Evolutionary conservation across 1,140 invertebrate species (phyloP).

Genomic region (Babylonia areolata): DNA sequence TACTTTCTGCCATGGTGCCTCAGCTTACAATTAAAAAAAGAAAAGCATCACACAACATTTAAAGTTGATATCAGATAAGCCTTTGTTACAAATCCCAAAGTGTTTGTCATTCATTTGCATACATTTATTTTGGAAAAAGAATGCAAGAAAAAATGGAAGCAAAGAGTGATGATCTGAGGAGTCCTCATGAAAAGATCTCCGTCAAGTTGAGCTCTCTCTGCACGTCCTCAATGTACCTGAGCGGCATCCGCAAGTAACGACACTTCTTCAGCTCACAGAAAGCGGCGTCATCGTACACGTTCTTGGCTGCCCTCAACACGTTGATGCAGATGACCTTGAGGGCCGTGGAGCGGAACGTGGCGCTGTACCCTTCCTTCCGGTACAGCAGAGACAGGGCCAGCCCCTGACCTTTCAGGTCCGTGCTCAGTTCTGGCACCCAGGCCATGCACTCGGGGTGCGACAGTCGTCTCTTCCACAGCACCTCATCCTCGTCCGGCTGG

Average conservation of each 20-base stretch:
- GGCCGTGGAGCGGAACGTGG: not conserved
- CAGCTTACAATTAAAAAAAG: no score
- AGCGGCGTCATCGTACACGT: not conserved
- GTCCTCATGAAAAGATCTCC: not conserved
- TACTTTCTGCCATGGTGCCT: no score
- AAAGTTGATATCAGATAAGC: not conserved
- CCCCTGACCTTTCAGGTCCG: not conserved
- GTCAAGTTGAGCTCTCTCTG: not conserved
- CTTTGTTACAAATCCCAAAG: no score
- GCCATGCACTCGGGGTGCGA: not conserved
- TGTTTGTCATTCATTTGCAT: no score
- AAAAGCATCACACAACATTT: not conserved
- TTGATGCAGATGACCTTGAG: conserved; percentile 9
- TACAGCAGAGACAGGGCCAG: not conserved
- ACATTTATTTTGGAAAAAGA: no score
- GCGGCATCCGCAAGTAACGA: not conserved
- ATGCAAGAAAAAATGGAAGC: no score
- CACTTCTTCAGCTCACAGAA: not conserved
- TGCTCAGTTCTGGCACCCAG: not conserved
- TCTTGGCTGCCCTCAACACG: not conserved
- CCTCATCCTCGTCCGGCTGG: not conserved
- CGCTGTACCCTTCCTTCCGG: not conserved
- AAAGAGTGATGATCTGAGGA: not conserved
- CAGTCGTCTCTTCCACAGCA: not conserved
- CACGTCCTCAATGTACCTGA: not conserved